Conservation (phyloP, 2,888 invertebrate species). For the Periphyllus acericola region DNA sequence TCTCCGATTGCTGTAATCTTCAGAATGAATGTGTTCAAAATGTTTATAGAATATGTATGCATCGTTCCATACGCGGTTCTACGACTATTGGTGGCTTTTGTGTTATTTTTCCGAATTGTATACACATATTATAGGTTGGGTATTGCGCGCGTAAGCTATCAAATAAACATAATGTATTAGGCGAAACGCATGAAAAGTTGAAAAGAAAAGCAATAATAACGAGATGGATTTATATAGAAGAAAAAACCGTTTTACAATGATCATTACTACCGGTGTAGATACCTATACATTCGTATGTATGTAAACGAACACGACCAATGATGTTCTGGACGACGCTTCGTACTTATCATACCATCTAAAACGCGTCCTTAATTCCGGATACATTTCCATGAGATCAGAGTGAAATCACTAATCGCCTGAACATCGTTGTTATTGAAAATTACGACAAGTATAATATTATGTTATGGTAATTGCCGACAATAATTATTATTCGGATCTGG, state of each 20-base stretch:
- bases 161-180: too few species aligned
- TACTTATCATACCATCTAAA: not conserved
- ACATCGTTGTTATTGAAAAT: not conserved
- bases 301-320: not conserved
- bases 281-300: too few species aligned
- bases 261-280: not conserved
- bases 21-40: too few species aligned
- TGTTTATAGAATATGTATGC: too few species aligned
- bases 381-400: not conserved
- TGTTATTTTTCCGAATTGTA: too few species aligned
- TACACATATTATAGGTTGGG: too few species aligned
- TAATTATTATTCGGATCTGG: not conserved
- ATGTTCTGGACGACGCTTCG: not conserved
- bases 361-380: slow-evolving; percentile 10
- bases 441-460: not conserved
- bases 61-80: too few species aligned
- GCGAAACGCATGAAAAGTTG: not conserved
- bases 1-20: too few species aligned
- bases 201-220: not conserved
- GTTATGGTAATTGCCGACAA: not conserved
- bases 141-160: too few species aligned
- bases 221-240: not conserved
- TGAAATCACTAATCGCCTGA: not conserved
- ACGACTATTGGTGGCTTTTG: too few species aligned
- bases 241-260: slow-evolving; percentile 10